A percentile compares a stretch with the other conserved stretches of the same genome.
phyloP scores from a whole-genome alignment of 2,797 vertebrate genomes.

The Smutsia temminckii region DNA sequence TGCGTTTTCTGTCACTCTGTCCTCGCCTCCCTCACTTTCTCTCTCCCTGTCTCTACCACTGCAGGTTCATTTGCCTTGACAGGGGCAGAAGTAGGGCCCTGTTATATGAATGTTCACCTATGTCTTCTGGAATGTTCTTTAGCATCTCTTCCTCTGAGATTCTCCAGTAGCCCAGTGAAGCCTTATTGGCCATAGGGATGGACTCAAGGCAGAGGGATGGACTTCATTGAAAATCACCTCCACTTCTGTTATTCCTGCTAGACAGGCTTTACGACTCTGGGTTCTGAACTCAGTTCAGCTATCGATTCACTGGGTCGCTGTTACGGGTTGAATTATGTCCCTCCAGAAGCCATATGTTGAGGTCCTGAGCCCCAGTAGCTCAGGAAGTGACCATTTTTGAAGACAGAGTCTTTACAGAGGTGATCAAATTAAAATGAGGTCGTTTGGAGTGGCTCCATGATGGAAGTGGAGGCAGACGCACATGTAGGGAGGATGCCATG shows the following conservation, averaged over 20 bases:
- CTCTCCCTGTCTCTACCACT: neutral
- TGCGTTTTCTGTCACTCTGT: neutral
- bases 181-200: neutral
- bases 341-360: neutral
- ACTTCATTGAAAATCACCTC: neutral
- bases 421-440: neutral
- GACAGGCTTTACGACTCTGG: neutral
- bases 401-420: neutral
- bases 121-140: conserved; percentile 9
- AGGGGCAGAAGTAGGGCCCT: neutral
- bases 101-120: neutral
- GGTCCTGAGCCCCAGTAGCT: neutral
- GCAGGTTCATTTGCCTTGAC: neutral
- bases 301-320: neutral
- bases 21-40: neutral
- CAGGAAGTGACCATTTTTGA: neutral
- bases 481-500: rapidly evolving
- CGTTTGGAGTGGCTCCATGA: neutral
- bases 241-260: neutral
- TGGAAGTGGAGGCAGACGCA: neutral
- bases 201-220: neutral
- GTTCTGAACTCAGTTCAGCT: neutral
- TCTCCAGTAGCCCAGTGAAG: neutral
- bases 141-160: neutral
- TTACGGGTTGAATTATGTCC: neutral